These are phyloP conservation scores for Aphidius gifuensis DNA, from an alignment of 1,140 invertebrate genomes.

Conservation along the genomic window DNA sequence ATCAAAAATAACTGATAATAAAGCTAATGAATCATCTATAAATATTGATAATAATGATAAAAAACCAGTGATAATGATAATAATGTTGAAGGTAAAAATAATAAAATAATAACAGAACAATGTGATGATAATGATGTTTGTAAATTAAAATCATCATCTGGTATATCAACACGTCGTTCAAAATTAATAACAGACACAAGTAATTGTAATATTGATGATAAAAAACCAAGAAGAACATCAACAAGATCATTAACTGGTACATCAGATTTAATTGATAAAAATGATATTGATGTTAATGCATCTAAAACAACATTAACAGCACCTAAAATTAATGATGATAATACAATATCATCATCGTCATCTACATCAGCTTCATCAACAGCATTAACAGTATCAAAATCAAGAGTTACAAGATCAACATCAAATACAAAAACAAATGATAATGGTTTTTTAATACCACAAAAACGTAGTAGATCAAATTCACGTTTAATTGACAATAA, in stretches of 20 bases:
- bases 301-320: neutral
- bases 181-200: too few species aligned
- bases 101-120: conserved; percentile 11
- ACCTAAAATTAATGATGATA: too few species aligned
- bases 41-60: neutral
- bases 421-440: conserved; percentile 13
- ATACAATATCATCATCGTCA: too few species aligned
- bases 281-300: neutral
- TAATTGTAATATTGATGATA: neutral
- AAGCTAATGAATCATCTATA: neutral
- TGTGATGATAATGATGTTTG: conserved; percentile 11
- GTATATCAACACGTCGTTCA: too few species aligned
- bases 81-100: neutral
- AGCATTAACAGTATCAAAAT: neutral
- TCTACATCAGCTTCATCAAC: too few species aligned
- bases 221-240: neutral
- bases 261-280: neutral
- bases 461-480: neutral
- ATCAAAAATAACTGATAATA: conserved; percentile 9
- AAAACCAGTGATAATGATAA: conserved; percentile 11
- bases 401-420: neutral
- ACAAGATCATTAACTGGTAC: neutral
- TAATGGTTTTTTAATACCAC: conserved; percentile 28
- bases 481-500: conserved; percentile 5
- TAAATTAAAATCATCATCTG: neutral